Evolutionary conservation across 2,113 vertebrate genomes (phyloP).

Genomic region (Stigmatopora argus): DNA sequence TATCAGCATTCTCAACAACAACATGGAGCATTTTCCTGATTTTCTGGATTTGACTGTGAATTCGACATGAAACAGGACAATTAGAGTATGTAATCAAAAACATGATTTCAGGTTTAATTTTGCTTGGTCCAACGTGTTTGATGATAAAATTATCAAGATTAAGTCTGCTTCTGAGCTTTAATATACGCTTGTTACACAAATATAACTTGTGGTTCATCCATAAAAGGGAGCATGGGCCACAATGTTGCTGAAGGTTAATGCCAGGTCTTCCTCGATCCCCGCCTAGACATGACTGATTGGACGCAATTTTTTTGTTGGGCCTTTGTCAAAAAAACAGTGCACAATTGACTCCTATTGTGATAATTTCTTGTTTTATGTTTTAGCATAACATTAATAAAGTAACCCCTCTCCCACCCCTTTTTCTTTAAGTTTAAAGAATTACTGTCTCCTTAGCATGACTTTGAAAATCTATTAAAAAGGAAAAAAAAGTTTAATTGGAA

Average conservation of each 20-base stretch:
- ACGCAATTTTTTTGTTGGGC: constrained; percentile 17
- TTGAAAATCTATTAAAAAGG: constrained; percentile 81
- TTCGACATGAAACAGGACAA: not conserved
- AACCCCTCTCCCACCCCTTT: no score
- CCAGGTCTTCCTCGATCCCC: constrained; percentile 25
- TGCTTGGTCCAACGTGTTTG: constrained; percentile 21
- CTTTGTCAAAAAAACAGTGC: constrained; percentile 66
- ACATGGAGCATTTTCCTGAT: not conserved
- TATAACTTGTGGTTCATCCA: constrained; percentile 43
- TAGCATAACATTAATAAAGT: constrained; percentile 60
- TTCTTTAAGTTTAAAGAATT: constrained; percentile 77
- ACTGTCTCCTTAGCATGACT: constrained; percentile 89
- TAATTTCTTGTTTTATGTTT: constrained; percentile 74
- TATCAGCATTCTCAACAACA: not conserved
- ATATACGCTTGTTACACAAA: constrained; percentile 49
- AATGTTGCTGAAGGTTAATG: constrained; percentile 45
- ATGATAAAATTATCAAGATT: constrained; percentile 8
- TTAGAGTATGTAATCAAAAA: constrained; percentile 37
- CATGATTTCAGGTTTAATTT: not conserved
- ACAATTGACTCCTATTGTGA: constrained; percentile 70
- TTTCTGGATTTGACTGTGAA: not conserved
- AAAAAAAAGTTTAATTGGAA: constrained; percentile 64
- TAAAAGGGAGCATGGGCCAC: constrained; percentile 36
- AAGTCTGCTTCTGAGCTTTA: constrained; percentile 32
- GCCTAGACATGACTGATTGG: constrained; percentile 20